These are phyloP conservation scores for Spinibarbus caldwelli DNA, from an alignment of 2,797 vertebrate species.

Conservation along the genomic window DNA sequence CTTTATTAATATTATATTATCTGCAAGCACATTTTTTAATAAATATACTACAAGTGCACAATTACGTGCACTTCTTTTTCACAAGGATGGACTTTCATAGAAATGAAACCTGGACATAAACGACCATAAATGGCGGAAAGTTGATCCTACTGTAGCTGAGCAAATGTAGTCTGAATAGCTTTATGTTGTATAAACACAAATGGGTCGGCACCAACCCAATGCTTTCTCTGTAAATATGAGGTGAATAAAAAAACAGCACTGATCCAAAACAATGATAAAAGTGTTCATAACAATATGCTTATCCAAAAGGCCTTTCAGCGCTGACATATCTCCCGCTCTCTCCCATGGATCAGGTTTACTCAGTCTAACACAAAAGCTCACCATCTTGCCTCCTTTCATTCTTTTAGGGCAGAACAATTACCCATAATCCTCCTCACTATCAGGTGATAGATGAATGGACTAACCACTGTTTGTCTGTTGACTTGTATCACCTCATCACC, in stretches of 20 bases:
- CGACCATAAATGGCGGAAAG: slow-evolving; percentile 2
- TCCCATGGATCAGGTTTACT: slow-evolving; percentile 24
- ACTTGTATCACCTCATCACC: slow-evolving; percentile 96
- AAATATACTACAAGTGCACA: not conserved
- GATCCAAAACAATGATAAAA: slow-evolving; percentile 39
- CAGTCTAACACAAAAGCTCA: slow-evolving; percentile 6
- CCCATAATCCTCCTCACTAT: slow-evolving; percentile 13
- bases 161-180: not conserved
- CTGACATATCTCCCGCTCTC: not conserved
- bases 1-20: not conserved
- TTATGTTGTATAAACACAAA: slow-evolving; percentile 31
- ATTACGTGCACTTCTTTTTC: not conserved
- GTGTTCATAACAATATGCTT: slow-evolving; percentile 15
- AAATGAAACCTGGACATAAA: not conserved
- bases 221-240: slow-evolving; percentile 27
- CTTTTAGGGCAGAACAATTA: not conserved
- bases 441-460: slow-evolving; percentile 56
- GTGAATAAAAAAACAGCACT: slow-evolving; percentile 21
- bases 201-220: not conserved
- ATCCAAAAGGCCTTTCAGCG: slow-evolving; percentile 1
- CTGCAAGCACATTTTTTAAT: not conserved
- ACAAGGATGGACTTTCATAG: not conserved
- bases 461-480: slow-evolving; percentile 95
- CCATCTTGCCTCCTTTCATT: not conserved
- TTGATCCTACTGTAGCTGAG: slow-evolving; percentile 7